These are phyloP conservation scores for Oceanodroma leucorhoa DNA, from an alignment of 2,797 vertebrate species.

Conservation along the genomic window DNA sequence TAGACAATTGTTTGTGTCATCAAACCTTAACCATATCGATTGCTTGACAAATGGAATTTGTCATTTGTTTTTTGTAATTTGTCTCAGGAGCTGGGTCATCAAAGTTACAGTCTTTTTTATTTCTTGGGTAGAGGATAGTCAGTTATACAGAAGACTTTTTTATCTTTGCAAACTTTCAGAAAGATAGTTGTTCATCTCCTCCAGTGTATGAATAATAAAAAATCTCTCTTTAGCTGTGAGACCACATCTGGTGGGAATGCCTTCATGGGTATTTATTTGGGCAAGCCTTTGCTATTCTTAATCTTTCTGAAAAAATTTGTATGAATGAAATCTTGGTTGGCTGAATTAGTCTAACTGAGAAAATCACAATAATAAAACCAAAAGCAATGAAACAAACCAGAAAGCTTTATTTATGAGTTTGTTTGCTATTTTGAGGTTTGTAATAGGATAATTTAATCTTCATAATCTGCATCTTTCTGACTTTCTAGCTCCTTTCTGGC, in stretches of 20 bases:
- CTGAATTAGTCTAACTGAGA: not conserved
- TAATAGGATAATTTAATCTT: not conserved
- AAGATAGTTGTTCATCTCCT: not conserved
- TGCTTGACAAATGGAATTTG: not conserved
- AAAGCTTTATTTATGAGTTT: not conserved
- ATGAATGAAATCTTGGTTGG: not conserved
- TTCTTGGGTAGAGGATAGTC: not conserved
- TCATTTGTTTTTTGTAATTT: not conserved
- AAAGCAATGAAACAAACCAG: not conserved
- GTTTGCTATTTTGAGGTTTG: not conserved
- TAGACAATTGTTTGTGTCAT: slow-evolving; percentile 14
- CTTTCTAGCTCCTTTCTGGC: not conserved
- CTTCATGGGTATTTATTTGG: not conserved
- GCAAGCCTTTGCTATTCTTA: not conserved
- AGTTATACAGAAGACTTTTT: not conserved
- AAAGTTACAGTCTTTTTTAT: not conserved
- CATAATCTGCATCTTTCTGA: not conserved
- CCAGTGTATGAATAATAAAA: not conserved
- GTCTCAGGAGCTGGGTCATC: not conserved
- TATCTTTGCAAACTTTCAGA: not conserved
- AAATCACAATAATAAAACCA: not conserved
- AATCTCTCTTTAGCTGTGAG: not conserved
- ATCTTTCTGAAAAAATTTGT: not conserved
- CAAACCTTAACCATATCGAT: slow-evolving; percentile 17
- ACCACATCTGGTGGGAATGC: not conserved